Base-by-base conservation (phyloP, 2,797 vertebrate species). In the Allenopithecus nigroviridis region DNA sequence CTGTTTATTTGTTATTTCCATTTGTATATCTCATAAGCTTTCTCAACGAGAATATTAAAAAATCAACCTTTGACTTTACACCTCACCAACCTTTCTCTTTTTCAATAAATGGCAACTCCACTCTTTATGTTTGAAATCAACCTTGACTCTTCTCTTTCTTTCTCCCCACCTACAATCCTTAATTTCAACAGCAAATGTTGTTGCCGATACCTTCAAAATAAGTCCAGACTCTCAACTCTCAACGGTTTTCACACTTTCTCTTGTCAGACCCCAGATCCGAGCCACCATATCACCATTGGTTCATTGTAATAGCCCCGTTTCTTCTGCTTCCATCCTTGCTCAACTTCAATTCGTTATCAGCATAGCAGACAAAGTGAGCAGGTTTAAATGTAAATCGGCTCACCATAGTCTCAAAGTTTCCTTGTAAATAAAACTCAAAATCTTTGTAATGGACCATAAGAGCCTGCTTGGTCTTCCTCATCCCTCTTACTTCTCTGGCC, bases 221-320 rank as follows among this genome's bases (percentile, higher is more conserved):
- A 39, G 17, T 39, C 14, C 43, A 48, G 4, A 28, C 2, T 76
- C 2, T 84, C 48, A 83, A 24, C 33, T 59, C 1, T 84, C 55
- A 79, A 28, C 22, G 30, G 13, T 72, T 76, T 17, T 74, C 4
- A 1, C 5, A 39, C 46, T 84, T 78, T 84, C 74, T 53, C 3
- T 41, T 53, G 9, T 5, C 36, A 5, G 2, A 6, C 6, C 7
- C 12, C n/a, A 22, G 30, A 24, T n/a, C 6, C 30, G 9, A 11
- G 19, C 10, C 16, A 53, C 8, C 10, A 1, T 8, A 5, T 36
- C 12, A 19, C 1, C 48, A 41, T 1, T 0, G n/a, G 19, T 19
- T 68, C 84, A 30, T 3, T 53, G 3, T 1, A 39, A 28, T 14
- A 81, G 1, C 50, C 14, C 14, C 46, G 3, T 89, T 70, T 33